Conservation (phyloP, 2,888 invertebrate genomes). For the Mythimna ferrago region DNA sequence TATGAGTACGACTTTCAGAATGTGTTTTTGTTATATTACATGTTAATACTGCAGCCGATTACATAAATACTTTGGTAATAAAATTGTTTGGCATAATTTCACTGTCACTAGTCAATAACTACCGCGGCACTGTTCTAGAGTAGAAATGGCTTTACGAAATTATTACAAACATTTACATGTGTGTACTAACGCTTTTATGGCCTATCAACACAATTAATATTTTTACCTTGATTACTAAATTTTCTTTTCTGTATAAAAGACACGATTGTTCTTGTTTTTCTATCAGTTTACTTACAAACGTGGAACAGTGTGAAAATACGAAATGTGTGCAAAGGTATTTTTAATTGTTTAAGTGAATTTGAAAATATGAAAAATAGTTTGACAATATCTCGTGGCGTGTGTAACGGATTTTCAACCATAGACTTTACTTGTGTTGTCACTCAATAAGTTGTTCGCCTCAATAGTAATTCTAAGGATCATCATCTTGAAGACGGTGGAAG, state of each 20-base stretch:
- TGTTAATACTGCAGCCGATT: background rate
- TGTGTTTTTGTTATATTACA: too few relatives aligned
- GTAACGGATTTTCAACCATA: too few relatives aligned
- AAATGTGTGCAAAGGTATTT: conserved; percentile 52
- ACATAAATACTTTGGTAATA: background rate
- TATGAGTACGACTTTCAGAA: too few relatives aligned
- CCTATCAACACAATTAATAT: conserved; percentile 45
- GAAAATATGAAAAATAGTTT: background rate
- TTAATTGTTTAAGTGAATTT: conserved; percentile 4
- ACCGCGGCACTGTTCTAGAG: conserved; percentile 20
- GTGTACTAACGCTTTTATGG: conserved; percentile 40
- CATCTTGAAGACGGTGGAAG: too few relatives aligned
- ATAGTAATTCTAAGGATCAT: too few relatives aligned
- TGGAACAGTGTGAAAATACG: conserved; percentile 29
- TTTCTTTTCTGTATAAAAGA: conserved; percentile 54
- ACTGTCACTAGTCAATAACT: conserved; percentile 38
- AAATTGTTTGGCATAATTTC: conserved; percentile 31
- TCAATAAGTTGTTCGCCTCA: background rate
- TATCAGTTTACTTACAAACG: conserved; percentile 42
- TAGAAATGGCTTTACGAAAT: conserved; percentile 53
- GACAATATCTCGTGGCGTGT: background rate
- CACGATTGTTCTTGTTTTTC: conserved; percentile 29
- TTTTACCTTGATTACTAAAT: conserved; percentile 53
- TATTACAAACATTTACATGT: conserved; percentile 43
- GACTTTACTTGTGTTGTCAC: background rate